phyloP scores from a whole-genome alignment of 1,140 invertebrate species.

The Bombus sylvicola region DNA sequence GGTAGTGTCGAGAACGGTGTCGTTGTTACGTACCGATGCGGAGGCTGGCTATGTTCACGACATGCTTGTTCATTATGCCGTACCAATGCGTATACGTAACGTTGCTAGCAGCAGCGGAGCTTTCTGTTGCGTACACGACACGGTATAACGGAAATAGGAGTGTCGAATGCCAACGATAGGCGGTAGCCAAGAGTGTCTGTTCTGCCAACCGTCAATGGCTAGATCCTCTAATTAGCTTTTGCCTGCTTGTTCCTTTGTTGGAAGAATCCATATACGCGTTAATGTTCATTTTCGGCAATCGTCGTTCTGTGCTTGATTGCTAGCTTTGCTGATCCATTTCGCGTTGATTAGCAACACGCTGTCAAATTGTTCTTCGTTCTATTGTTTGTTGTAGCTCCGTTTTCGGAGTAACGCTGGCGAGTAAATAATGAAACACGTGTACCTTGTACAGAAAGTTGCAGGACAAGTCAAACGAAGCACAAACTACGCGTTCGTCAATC shows the following conservation, averaged over 20 bases:
- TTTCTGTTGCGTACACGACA: background rate
- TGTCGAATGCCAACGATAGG: constrained; percentile 27
- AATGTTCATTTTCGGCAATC: background rate
- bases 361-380: background rate
- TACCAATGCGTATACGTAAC: constrained; percentile 32
- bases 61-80: constrained; percentile 47
- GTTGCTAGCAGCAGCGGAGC: background rate
- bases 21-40: constrained; percentile 1
- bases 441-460: no score
- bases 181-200: constrained; percentile 4
- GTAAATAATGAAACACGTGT: no score
- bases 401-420: background rate
- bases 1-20: background rate
- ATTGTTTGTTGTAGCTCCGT: background rate
- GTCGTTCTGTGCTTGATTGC: background rate
- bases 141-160: constrained; percentile 35
- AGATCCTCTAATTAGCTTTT: constrained; percentile 39
- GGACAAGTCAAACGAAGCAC: no score
- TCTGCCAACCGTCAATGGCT: constrained; percentile 16
- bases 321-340: background rate
- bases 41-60: constrained; percentile 22
- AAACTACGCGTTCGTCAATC: no score
- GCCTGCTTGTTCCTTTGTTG: background rate
- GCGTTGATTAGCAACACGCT: background rate
- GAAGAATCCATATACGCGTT: background rate